Conservation (phyloP, 2,888 invertebrate species). For the Chloroclysta siterata region DNA sequence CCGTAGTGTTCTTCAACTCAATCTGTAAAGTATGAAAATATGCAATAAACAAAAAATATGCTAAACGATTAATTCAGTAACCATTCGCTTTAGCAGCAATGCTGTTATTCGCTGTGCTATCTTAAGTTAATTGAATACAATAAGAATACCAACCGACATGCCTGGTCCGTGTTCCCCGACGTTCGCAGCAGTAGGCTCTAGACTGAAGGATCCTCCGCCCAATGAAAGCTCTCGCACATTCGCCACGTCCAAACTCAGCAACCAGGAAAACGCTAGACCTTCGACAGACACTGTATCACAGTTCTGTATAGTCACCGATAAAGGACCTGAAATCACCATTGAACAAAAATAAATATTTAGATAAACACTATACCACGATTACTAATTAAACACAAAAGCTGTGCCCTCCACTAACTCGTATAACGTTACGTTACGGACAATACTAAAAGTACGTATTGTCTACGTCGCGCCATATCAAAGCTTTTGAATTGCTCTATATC, state of each 20-base stretch:
- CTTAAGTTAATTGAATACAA: conserved; percentile 5
- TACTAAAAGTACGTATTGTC: conserved; percentile 38
- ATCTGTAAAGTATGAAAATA: conserved; percentile 80
- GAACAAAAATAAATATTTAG: conserved; percentile 13
- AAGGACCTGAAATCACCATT: conserved; percentile 80
- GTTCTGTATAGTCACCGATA: conserved; percentile 85
- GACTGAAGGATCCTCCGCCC: conserved; percentile 86
- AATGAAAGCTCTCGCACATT: conserved; percentile 85
- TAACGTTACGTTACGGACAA: neutral
- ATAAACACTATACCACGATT: neutral
- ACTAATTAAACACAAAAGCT: conserved; percentile 2
- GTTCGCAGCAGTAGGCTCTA: conserved; percentile 84
- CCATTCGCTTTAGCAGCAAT: conserved; percentile 38
- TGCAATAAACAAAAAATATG: neutral
- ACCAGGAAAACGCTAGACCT: conserved; percentile 87
- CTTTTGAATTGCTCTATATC: conserved; percentile 54
- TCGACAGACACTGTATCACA: conserved; percentile 86
- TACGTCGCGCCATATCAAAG: conserved; percentile 57
- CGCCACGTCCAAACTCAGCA: conserved; percentile 85
- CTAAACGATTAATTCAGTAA: neutral
- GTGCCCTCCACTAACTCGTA: neutral
- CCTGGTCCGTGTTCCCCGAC: conserved; percentile 88
- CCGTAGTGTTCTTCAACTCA: conserved; percentile 85
- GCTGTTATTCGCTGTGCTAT: conserved; percentile 33
- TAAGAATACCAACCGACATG: conserved; percentile 70